Evolutionary conservation across 2,113 vertebrate species (phyloP).

Genomic region (Salvator merianae): DNA sequence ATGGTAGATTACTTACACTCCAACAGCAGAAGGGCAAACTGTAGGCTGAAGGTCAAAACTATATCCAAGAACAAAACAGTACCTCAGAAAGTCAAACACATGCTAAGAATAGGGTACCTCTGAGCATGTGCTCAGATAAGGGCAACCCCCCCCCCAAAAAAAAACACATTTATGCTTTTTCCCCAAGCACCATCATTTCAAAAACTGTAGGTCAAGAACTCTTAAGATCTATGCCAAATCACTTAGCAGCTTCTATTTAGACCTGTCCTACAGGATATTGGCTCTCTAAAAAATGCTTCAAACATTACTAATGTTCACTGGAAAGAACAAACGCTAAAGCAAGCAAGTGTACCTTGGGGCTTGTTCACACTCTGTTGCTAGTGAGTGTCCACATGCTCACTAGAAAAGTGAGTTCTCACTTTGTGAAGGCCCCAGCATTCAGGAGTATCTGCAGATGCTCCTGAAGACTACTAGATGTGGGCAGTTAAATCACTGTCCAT

Average conservation of each 20-base stretch:
- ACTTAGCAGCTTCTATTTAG: not conserved
- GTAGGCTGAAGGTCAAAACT: not conserved
- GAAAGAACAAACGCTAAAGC: not conserved
- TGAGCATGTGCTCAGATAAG: not conserved
- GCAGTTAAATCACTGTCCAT: too few species aligned
- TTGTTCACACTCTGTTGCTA: too few species aligned
- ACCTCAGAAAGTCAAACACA: not conserved
- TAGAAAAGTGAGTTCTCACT: too few species aligned
- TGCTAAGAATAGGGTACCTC: not conserved
- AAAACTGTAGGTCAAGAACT: not conserved
- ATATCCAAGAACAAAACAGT: not conserved
- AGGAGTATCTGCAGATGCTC: too few species aligned
- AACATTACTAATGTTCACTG: not conserved
- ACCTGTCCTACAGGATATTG: not conserved
- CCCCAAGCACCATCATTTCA: not conserved
- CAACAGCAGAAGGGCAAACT: not conserved
- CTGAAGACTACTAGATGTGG: too few species aligned
- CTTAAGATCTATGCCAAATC: not conserved
- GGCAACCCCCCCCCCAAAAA: too few species aligned
- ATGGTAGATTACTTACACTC: constrained; percentile 35
- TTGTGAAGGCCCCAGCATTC: too few species aligned
- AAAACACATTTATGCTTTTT: not conserved
- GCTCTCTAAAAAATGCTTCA: not conserved
- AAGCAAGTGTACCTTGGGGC: not conserved
- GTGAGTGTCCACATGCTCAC: too few species aligned